These are phyloP conservation scores for Hycleus phaleratus DNA, from an alignment of 1,140 invertebrate species.

Conservation along the genomic window DNA sequence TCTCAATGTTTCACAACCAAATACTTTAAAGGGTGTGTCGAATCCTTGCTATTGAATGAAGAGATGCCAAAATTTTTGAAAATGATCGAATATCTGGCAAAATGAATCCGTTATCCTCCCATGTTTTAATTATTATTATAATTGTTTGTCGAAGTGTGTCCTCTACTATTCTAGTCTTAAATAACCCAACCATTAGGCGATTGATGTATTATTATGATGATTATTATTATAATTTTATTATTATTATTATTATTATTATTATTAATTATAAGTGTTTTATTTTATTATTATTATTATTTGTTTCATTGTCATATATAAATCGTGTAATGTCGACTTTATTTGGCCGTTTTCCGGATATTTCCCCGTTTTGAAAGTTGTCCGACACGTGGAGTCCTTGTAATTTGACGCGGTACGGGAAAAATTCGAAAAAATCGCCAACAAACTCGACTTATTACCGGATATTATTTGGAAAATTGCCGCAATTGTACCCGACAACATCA, in stretches of 20 bases:
- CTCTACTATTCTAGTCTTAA: constrained; percentile 39
- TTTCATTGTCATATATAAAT: not conserved
- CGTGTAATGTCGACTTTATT: not conserved
- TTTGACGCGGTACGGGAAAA: too few relatives aligned
- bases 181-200: constrained; percentile 27
- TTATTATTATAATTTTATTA: constrained; percentile 2
- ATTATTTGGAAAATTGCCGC: too few relatives aligned
- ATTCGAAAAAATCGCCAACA: too few relatives aligned
- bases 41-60: constrained; percentile 73
- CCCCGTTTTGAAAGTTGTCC: not conserved
- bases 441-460: too few relatives aligned
- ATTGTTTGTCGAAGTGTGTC: constrained; percentile 13
- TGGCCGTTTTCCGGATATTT: not conserved
- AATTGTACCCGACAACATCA: too few relatives aligned
- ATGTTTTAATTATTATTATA: constrained; percentile 27
- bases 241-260: not conserved
- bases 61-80: constrained; percentile 66
- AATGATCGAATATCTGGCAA: constrained; percentile 48
- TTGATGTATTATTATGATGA: constrained; percentile 31
- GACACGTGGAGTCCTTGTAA: not conserved
- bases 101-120: constrained; percentile 19
- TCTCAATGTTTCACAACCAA: constrained; percentile 82
- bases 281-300: constrained; percentile 14
- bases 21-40: constrained; percentile 86
- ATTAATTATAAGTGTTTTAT: constrained; percentile 14